Evolutionary conservation across 1,140 invertebrate species (phyloP).

Genomic region (Neodiprion lecontei): DNA sequence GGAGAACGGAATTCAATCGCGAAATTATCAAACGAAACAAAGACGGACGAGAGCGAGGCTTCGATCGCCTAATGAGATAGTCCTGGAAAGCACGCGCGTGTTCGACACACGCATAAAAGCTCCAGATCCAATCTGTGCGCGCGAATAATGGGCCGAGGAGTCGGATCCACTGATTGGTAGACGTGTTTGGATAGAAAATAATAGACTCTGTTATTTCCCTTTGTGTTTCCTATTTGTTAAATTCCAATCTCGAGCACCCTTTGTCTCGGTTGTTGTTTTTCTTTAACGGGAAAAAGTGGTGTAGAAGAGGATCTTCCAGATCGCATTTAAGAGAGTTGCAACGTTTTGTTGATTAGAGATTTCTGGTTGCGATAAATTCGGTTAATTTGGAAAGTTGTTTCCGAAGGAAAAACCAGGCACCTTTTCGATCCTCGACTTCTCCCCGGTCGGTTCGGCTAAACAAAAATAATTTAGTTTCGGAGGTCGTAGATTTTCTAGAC

Average conservation of each 20-base stretch:
- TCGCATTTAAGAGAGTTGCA: background rate
- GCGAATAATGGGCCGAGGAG: background rate
- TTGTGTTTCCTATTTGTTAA: slow-evolving; percentile 3
- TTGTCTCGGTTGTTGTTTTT: background rate
- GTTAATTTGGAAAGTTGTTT: slow-evolving; percentile 6
- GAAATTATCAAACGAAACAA: too few relatives aligned
- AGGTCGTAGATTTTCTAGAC: background rate
- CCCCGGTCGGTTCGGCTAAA: background rate
- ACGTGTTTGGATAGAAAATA: slow-evolving; percentile 8
- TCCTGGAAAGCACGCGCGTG: too few relatives aligned
- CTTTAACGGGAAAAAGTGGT: background rate
- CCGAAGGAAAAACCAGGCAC: background rate
- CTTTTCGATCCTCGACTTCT: background rate
- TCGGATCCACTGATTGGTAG: background rate
- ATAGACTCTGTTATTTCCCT: slow-evolving; percentile 1
- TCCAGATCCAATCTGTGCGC: background rate
- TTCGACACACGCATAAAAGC: background rate
- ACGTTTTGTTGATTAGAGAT: slow-evolving; percentile 5
- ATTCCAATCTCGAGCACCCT: background rate
- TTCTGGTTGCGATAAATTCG: background rate
- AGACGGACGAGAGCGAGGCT: too few relatives aligned
- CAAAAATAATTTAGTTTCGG: background rate
- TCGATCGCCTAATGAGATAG: too few relatives aligned
- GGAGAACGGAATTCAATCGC: too few relatives aligned
- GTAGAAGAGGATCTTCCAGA: too few relatives aligned